Evolutionary conservation across 2,888 invertebrate genomes (phyloP).

Genomic region (Mellilla xanthometata): DNA sequence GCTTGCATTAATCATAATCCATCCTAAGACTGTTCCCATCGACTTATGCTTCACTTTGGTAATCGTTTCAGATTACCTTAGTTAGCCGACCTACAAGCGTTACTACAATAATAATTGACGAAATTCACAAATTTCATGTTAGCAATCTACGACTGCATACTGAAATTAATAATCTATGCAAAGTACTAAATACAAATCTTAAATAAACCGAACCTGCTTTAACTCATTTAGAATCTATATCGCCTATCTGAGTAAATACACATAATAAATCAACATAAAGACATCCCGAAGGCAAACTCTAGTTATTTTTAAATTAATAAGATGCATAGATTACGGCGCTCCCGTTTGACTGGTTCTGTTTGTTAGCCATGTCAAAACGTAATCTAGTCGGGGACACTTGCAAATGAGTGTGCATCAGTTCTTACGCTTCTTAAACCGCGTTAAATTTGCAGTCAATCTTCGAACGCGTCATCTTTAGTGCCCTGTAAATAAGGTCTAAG

Average conservation of each 20-base stretch:
- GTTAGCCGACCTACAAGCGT: no score
- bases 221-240: neutral
- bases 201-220: neutral
- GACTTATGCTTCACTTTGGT: no score
- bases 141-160: no score
- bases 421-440: slow-evolving; percentile 31
- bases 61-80: no score
- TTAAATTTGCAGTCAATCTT: slow-evolving; percentile 17
- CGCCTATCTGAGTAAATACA: neutral
- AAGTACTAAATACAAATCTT: neutral
- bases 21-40: no score
- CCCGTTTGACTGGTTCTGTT: slow-evolving; percentile 53
- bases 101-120: no score
- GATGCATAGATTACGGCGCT: slow-evolving; percentile 45
- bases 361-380: slow-evolving; percentile 62
- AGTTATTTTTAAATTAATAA: slow-evolving; percentile 53
- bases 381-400: slow-evolving; percentile 66
- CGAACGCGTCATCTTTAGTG: slow-evolving; percentile 4
- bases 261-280: slow-evolving; percentile 19
- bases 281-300: slow-evolving; percentile 21
- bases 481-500: slow-evolving; percentile 12
- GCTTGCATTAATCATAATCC: no score
- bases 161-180: no score
- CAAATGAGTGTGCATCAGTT: slow-evolving; percentile 64
- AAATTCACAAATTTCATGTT: no score